Percentiles rank a stretch among this genome's conserved stretches.
Evolutionary conservation across 2,888 invertebrate genomes (phyloP).

Genomic region (Atethmia centrago): DNA sequence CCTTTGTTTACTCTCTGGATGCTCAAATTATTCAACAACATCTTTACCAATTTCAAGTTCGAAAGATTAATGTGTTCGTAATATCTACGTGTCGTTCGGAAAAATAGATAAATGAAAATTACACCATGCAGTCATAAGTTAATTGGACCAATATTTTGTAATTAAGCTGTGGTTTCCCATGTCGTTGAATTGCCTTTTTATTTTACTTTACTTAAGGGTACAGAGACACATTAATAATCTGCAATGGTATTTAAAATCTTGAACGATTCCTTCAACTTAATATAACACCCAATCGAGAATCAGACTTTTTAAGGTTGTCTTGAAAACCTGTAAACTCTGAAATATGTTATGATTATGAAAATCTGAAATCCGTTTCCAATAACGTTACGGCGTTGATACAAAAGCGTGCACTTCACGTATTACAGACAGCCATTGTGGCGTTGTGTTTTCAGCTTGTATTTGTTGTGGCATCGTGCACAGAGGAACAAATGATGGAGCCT

Average conservation of each 20-base stretch:
- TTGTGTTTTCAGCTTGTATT: slow-evolving; percentile 68
- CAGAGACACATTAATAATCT: neutral
- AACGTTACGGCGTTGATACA: slow-evolving; percentile 52
- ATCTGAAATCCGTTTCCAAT: slow-evolving; percentile 54
- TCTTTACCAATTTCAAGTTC: slow-evolving; percentile 36
- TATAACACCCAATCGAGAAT: neutral
- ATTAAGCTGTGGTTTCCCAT: slow-evolving; percentile 6
- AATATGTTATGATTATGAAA: slow-evolving; percentile 35
- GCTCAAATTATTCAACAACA: slow-evolving; percentile 17
- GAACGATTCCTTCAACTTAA: neutral
- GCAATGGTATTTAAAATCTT: neutral
- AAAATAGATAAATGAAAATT: slow-evolving; percentile 44
- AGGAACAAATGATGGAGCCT: slow-evolving; percentile 76
- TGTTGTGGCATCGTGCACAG: slow-evolving; percentile 65
- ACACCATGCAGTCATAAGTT: slow-evolving; percentile 35
- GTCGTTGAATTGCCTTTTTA: neutral
- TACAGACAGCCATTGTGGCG: slow-evolving; percentile 70
- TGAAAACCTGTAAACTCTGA: neutral
- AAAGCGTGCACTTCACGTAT: slow-evolving; percentile 74
- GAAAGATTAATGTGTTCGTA: slow-evolving; percentile 39
- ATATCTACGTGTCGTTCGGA: slow-evolving; percentile 17
- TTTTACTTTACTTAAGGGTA: neutral
- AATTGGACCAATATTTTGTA: slow-evolving; percentile 39
- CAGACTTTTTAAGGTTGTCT: neutral
- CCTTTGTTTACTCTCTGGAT: slow-evolving; percentile 43